These are phyloP conservation scores for Spodoptera littoralis DNA, from an alignment of 2,888 invertebrate genomes.

Conservation along the genomic window DNA sequence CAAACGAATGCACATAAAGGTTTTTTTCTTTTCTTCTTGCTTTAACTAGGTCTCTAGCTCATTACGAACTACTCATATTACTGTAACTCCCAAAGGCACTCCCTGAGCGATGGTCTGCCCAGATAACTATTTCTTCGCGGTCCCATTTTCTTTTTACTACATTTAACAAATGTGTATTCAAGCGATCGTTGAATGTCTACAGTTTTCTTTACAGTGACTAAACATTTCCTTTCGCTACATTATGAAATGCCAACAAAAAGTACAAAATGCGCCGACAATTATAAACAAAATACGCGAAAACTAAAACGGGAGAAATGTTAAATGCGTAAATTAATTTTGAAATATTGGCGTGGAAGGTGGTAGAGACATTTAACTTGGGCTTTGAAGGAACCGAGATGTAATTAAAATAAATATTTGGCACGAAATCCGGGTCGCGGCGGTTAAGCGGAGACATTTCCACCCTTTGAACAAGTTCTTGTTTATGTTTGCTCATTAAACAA, in stretches of 20 bases:
- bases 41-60: constrained; percentile 70
- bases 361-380: constrained; percentile 77
- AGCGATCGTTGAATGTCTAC: constrained; percentile 36
- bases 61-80: constrained; percentile 74
- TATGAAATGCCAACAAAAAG: constrained; percentile 10
- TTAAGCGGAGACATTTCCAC: constrained; percentile 85
- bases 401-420: constrained; percentile 88
- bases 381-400: constrained; percentile 82
- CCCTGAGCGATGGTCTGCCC: constrained; percentile 64
- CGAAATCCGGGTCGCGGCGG: constrained; percentile 85
- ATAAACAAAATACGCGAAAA: constrained; percentile 19
- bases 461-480: constrained; percentile 88
- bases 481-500: constrained; percentile 87
- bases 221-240: constrained; percentile 23
- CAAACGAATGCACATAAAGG: constrained; percentile 63
- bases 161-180: constrained; percentile 51
- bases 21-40: constrained; percentile 61
- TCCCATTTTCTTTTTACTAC: constrained; percentile 57
- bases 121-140: constrained; percentile 59
- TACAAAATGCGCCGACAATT: neutral
- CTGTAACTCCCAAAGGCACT: constrained; percentile 69
- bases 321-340: constrained; percentile 66
- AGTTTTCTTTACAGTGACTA: constrained; percentile 21
- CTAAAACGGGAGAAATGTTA: constrained; percentile 47
- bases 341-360: constrained; percentile 73